Evolutionary conservation across 2,888 invertebrate species (phyloP).

Genomic region (Drosophila pseudotalamancana): DNA sequence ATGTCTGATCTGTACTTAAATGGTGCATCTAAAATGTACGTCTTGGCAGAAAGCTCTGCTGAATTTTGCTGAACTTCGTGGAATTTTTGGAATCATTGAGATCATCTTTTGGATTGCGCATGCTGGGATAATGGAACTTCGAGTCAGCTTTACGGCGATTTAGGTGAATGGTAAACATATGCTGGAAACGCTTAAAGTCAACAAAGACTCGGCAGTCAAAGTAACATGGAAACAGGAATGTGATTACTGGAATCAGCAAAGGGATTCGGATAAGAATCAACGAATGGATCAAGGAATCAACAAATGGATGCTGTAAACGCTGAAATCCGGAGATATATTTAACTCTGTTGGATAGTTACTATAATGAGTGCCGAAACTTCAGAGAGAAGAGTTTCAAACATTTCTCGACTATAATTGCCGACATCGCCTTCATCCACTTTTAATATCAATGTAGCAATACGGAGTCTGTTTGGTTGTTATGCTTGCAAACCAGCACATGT

Average conservation of each 20-base stretch:
- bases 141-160: constrained; percentile 6
- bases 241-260: not conserved
- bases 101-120: not conserved
- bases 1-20: constrained; percentile 16
- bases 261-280: not conserved
- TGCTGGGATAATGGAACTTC: not conserved
- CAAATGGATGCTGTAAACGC: not conserved
- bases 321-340: not conserved
- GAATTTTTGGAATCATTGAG: constrained; percentile 3
- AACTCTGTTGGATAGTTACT: not conserved
- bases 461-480: not conserved
- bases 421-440: not conserved
- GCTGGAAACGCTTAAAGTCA: constrained; percentile 39
- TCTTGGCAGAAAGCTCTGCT: not conserved
- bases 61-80: constrained; percentile 5
- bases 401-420: not conserved
- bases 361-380: not conserved
- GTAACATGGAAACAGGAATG: not conserved
- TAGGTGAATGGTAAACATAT: constrained; percentile 13
- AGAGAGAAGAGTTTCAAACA: constrained; percentile 7
- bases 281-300: not conserved
- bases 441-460: not conserved
- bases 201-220: constrained; percentile 25
- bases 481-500: not conserved
- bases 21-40: constrained; percentile 15